phyloP scores from a whole-genome alignment of 2,888 invertebrate genomes.

The Gryllus longicercus region DNA sequence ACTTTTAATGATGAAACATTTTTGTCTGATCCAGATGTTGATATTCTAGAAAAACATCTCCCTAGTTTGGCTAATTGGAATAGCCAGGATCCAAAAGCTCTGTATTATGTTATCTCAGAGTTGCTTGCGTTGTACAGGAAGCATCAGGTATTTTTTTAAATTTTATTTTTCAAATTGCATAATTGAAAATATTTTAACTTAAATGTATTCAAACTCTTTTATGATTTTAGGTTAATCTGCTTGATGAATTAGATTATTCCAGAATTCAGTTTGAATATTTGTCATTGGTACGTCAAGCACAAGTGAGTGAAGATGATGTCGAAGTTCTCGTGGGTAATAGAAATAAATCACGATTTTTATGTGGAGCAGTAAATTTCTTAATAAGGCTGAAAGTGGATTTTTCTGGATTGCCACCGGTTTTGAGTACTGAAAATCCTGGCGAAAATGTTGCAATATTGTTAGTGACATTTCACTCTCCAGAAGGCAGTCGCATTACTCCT shows the following conservation, averaged over 20 bases:
- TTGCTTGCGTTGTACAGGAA: conserved; percentile 59
- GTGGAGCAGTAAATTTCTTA: conserved; percentile 59
- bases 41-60: conserved; percentile 53
- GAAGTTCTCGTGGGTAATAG: conserved; percentile 57
- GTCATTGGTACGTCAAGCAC: conserved; percentile 55
- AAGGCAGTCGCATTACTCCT: conserved; percentile 48
- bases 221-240: conserved; percentile 37
- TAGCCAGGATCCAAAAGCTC: conserved; percentile 55
- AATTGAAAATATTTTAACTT: conserved; percentile 41
- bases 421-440: conserved; percentile 47
- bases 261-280: conserved; percentile 62
- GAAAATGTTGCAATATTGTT: conserved; percentile 55
- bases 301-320: conserved; percentile 57
- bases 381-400: conserved; percentile 60
- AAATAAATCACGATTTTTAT: conserved; percentile 42
- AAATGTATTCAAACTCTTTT: no score
- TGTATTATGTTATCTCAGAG: conserved; percentile 61
- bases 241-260: conserved; percentile 45
- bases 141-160: conserved; percentile 54
- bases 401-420: conserved; percentile 58
- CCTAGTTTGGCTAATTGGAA: conserved; percentile 65
- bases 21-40: conserved; percentile 56
- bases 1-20: conserved; percentile 68
- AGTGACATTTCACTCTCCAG: conserved; percentile 56
- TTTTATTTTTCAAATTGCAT: conserved; percentile 50